These are phyloP conservation scores for Crypturellus undulatus DNA, from an alignment of 2,113 vertebrate genomes.

Conservation along the genomic window DNA sequence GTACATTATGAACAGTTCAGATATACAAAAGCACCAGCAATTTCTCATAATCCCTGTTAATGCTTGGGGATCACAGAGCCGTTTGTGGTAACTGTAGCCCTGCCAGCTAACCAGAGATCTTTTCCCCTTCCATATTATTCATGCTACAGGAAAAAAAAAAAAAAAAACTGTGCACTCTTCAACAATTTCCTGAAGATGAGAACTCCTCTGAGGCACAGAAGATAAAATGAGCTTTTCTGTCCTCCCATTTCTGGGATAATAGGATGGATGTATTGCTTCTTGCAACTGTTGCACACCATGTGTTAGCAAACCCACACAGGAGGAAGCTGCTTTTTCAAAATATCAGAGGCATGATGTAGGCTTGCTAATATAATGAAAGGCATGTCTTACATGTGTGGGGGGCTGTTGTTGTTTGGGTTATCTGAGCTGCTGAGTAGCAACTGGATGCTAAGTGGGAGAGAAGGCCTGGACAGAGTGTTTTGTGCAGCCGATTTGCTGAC, in stretches of 20 bases:
- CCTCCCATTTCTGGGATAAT: slow-evolving; percentile 1
- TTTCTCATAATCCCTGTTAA: not conserved
- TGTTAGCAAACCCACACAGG: slow-evolving; percentile 15
- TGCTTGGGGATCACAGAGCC: not conserved
- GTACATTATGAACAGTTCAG: not conserved
- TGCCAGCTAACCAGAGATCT: not conserved
- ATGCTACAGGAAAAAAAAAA: not conserved
- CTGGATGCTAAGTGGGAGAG: not conserved
- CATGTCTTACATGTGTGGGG: not conserved
- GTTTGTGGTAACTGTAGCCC: not conserved
- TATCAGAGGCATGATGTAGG: not conserved
- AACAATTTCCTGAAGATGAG: not conserved
- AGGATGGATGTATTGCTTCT: not conserved
- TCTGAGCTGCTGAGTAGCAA: not conserved
- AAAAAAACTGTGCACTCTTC: not conserved
- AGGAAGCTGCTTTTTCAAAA: not conserved
- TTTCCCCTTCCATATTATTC: not conserved
- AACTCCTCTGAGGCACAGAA: not conserved
- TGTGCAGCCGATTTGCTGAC: not conserved
- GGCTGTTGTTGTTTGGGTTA: fast-evolving
- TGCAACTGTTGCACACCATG: not conserved
- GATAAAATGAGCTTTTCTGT: not conserved
- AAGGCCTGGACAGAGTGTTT: not conserved
- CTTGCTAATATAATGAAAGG: not conserved
- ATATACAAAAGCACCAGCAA: not conserved